Base-by-base conservation (phyloP, 2,888 invertebrate genomes). In the Dendrolimus houi region DNA sequence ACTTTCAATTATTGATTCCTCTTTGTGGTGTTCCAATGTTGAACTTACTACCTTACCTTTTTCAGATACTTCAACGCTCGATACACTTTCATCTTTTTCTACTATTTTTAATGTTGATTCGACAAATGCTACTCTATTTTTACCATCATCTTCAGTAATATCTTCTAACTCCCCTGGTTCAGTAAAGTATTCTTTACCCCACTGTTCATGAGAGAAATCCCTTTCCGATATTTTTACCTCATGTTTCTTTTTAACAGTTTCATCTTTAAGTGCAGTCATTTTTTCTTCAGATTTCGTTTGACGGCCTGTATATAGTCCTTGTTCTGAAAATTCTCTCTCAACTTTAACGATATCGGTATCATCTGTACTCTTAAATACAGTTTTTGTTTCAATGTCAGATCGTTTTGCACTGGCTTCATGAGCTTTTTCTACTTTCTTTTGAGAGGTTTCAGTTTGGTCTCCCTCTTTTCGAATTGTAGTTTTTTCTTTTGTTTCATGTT, bases 131-230 rank as follows among this genome's bases (percentile, higher is more conserved):
- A 81, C 79, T 71, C 82, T 84, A 13, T 81, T 72, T 68, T 83
- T 87, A 8, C 73, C 64, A 63, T 88, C 85, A 64, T 87, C 85
- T 74, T 90, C 91, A 61, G 81, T 76, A 9, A 91, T 87, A 55
- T 88, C 79, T 71, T 91, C 86, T 54, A 91, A 66, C 63, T 91
- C 91, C 55, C 77, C 86, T 52, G 88, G 85, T 70, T 91, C 87
- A 10, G 88, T 89, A 60, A 91, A 91, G 70, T 91, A 91, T 77
- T 91, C 91, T 68, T 90, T 91, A 7, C 91, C 91, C 91, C 91
- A 91, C 61, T 91, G 90, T 63, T 91, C 91, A 69, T 91, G 90
- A 8, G 84, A 90, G 61, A 91, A 66, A 66, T 91, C 91, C 66
- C 91, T 76, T 74, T 91, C 91, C 2, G 91, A 91, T 64, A 91